Conservation (phyloP, 2,888 invertebrate species). For the Drosophila antonietae region DNA sequence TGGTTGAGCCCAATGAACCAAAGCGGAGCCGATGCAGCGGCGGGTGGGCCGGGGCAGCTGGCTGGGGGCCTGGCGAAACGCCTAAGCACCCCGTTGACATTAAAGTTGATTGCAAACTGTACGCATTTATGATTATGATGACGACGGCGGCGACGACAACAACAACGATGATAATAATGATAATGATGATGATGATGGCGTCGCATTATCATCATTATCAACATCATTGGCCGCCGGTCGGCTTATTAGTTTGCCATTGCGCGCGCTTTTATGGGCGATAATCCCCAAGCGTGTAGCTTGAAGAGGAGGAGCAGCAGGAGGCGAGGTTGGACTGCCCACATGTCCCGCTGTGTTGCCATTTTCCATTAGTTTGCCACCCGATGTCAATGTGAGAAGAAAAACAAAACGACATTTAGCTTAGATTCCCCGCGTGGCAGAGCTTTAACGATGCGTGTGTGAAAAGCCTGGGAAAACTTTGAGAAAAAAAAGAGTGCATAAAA, state of each 20-base stretch:
- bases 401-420: conserved; percentile 12
- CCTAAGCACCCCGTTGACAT: conserved; percentile 66
- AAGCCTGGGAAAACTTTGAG: conserved; percentile 38
- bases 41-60: background rate
- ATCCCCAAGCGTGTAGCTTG: conserved; percentile 21
- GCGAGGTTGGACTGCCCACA: background rate
- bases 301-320: background rate
- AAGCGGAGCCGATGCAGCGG: conserved; percentile 15
- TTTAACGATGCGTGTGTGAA: conserved; percentile 39
- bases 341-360: conserved; percentile 29
- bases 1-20: conserved; percentile 57
- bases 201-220: conserved; percentile 57
- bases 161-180: conserved; percentile 32
- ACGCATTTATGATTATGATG: conserved; percentile 65
- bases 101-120: conserved; percentile 78
- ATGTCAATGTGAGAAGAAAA: conserved; percentile 31
- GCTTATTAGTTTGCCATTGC: conserved; percentile 75
- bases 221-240: conserved; percentile 61
- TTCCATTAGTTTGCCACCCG: conserved; percentile 46
- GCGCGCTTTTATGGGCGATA: conserved; percentile 65
- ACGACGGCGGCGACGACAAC: conserved; percentile 1
- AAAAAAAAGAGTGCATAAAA: background rate
- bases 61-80: conserved; percentile 17
- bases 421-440: conserved; percentile 14
- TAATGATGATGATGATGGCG: conserved; percentile 38